These are phyloP conservation scores for Epizoanthus fatuus DNA, from an alignment of 92 coral and sea anemone genomes.

Conservation along the genomic window DNA sequence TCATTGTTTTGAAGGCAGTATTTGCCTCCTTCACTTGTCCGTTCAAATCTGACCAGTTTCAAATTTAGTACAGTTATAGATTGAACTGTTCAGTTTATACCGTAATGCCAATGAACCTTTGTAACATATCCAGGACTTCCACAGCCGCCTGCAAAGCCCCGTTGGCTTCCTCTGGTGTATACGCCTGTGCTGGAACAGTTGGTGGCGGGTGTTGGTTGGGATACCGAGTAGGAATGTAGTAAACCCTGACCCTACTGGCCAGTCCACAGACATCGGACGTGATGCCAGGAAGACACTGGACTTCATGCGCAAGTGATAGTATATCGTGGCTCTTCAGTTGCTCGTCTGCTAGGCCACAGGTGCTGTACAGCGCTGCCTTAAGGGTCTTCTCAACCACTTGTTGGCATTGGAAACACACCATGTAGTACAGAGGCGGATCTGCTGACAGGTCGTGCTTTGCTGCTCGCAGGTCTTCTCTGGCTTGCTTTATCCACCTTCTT, in stretches of 20 bases:
- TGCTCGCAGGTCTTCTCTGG: constrained; percentile 84
- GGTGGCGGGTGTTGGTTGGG: constrained; percentile 78
- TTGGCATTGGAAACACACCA: constrained; percentile 89
- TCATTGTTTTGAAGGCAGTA: neutral
- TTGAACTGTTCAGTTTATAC: neutral
- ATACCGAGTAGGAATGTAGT: constrained; percentile 80
- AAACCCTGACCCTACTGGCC: constrained; percentile 70
- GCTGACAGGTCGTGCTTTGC: constrained; percentile 62
- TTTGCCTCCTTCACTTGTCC: neutral
- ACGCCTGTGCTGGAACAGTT: constrained; percentile 80
- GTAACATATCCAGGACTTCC: constrained; percentile 47
- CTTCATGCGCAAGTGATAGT: constrained; percentile 56
- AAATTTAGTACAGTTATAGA: neutral
- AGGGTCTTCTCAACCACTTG: constrained; percentile 92
- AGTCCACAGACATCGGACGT: constrained; percentile 54
- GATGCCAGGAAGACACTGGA: no score
- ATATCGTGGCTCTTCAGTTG: constrained; percentile 87
- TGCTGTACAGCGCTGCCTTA: constrained; percentile 83
- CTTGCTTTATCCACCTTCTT: constrained; percentile 83
- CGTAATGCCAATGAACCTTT: constrained; percentile 66
- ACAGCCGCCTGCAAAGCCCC: constrained; percentile 72
- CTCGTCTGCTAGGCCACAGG: constrained; percentile 80
- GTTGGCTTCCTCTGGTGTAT: constrained; percentile 64
- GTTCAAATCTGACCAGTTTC: neutral
- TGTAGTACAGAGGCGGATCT: constrained; percentile 63